Evolutionary conservation across 2,113 vertebrate species (phyloP).

Genomic region (Lota lota): DNA sequence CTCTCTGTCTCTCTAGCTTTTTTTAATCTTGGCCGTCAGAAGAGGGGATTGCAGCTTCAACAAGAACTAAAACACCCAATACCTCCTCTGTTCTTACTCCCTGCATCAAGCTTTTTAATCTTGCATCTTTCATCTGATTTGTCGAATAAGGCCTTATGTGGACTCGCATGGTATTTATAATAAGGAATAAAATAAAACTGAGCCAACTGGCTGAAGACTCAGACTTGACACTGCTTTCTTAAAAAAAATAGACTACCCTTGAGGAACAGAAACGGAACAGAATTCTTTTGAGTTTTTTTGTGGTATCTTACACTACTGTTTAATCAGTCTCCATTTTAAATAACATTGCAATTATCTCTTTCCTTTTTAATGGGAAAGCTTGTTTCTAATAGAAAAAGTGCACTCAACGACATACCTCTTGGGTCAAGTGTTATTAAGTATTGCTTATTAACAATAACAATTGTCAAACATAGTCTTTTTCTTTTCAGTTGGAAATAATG

Average conservation of each 20-base stretch:
- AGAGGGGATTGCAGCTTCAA: conserved; percentile 91
- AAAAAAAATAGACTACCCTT: background rate
- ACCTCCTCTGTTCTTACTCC: conserved; percentile 61
- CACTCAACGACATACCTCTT: conserved; percentile 16
- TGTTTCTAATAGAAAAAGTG: conserved; percentile 19
- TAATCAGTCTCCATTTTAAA: conserved; percentile 5
- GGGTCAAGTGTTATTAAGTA: conserved; percentile 5
- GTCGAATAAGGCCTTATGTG: conserved; percentile 68
- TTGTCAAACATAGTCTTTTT: too few species aligned
- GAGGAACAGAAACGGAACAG: background rate
- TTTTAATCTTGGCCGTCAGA: conserved; percentile 95
- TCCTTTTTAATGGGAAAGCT: conserved; percentile 19
- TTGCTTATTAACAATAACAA: background rate
- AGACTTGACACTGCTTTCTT: background rate
- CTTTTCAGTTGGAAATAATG: background rate
- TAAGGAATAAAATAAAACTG: conserved; percentile 39
- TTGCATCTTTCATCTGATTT: conserved; percentile 54
- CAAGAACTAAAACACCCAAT: conserved; percentile 83
- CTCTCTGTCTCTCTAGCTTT: conserved; percentile 89
- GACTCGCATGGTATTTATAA: conserved; percentile 73
- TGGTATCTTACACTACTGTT: background rate
- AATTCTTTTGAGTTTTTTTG: conserved; percentile 25
- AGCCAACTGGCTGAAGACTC: conserved; percentile 32
- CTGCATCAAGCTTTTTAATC: conserved; percentile 56
- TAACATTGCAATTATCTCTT: conserved; percentile 36